These are phyloP conservation scores for Echiichthys vipera DNA, from an alignment of 2,797 vertebrate genomes.

Conservation along the genomic window DNA sequence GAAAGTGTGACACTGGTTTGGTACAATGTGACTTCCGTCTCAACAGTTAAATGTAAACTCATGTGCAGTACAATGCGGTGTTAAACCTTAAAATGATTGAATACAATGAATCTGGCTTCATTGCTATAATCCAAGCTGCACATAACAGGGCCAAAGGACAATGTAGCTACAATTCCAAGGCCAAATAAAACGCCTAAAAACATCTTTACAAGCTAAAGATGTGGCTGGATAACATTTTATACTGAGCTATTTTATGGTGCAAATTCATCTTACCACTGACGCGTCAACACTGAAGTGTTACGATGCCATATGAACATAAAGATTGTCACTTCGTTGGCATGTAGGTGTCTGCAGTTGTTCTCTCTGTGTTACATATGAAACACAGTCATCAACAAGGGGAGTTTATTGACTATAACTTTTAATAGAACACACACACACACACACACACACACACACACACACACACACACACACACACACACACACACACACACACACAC, in stretches of 20 bases:
- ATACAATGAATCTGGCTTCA: constrained; percentile 6
- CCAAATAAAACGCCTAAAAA: constrained; percentile 14
- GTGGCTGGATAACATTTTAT: neutral
- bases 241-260: neutral
- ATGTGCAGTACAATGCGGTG: too few species aligned
- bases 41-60: too few species aligned
- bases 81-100: constrained; percentile 11
- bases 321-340: neutral
- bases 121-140: constrained; percentile 18
- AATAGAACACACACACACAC: constrained; percentile 6
- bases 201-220: constrained; percentile 21
- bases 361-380: constrained; percentile 3
- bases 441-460: constrained; percentile 18
- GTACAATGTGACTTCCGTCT: too few species aligned
- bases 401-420: constrained; percentile 33
- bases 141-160: constrained; percentile 15
- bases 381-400: constrained; percentile 8
- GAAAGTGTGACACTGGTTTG: too few species aligned
- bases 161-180: constrained; percentile 32
- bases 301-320: neutral
- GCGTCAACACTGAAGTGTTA: too few species aligned
- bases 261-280: neutral
- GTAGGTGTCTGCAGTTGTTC: constrained; percentile 3
- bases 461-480: constrained; percentile 16
- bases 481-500: neutral